These are phyloP conservation scores for Brachypodius melanocephalos DNA, from an alignment of 2,113 vertebrate genomes.

Conservation along the genomic window DNA sequence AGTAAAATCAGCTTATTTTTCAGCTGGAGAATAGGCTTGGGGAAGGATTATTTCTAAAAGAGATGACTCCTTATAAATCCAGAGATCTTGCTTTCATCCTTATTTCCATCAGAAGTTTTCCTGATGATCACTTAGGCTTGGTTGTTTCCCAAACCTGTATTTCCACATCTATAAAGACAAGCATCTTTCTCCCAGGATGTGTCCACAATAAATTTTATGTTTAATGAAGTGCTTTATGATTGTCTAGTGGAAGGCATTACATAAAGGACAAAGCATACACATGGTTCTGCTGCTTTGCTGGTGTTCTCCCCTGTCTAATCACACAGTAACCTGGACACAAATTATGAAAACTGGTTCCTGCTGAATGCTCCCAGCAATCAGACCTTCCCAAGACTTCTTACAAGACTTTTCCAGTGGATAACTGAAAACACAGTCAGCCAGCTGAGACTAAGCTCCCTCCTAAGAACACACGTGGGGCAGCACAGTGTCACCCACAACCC, in stretches of 20 bases:
- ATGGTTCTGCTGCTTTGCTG: background rate
- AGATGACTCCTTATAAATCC: background rate
- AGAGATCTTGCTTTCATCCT: background rate
- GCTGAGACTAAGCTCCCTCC: background rate
- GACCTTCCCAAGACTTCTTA: background rate
- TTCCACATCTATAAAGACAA: background rate
- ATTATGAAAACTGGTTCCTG: background rate
- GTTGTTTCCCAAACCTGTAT: background rate
- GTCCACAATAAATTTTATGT: background rate
- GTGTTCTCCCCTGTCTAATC: background rate
- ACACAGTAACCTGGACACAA: rapidly evolving
- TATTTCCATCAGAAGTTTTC: background rate
- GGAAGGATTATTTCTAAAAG: background rate
- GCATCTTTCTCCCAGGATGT: background rate
- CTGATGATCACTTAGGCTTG: background rate
- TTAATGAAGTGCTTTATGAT: background rate
- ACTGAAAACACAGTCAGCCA: background rate
- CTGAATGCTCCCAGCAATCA: background rate
- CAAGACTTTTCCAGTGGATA: background rate
- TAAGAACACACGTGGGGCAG: background rate
- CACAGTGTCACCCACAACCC: background rate
- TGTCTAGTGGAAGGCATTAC: background rate
- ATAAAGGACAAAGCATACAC: background rate
- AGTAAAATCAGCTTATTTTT: background rate
- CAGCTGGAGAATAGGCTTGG: background rate